Evolutionary conservation across 1,140 invertebrate genomes (phyloP), one percentile per base, ranked within the genome.

Genomic region (Kradibia gibbosae): DNA sequence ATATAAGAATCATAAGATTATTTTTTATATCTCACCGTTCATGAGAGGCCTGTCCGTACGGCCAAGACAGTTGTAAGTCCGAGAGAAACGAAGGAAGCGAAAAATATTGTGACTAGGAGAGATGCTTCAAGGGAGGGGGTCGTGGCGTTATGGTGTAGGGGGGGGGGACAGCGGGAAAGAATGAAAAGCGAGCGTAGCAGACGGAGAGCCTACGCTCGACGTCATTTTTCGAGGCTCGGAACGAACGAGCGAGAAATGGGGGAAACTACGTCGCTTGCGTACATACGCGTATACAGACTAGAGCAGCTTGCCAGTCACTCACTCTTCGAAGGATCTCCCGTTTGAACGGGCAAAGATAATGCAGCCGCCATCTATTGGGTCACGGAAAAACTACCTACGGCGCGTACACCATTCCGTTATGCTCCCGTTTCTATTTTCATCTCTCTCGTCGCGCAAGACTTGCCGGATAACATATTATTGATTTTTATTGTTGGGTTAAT

Each of bases 321-420:
- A 20, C n/a, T 28, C 8, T 45, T 22, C 28, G 71, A 73, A 48
- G 42, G 45, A 73, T 48, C 70, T 72, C 70, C 77, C 48, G 73
- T 71, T 75, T 48, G n/a, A 86, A 85, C 81, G 84, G 85, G 84
- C 85, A 89, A 87, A 88, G 88, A 90, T 91, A 91, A 90, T 89
- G 84, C 86, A 89, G 88, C 88, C 88, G 91, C 90, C 90, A 91
- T 91, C 90, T 91, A 86, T 91, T 87, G 90, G 88, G 75, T 62
- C 62, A 83, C 85, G 86, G 78, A 84, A 87, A 88, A 88, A 91
- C 86, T 86, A 88, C 75, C 81, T 83, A 25, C 53, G 72, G 79
- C 73, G 82, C 71, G 84, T 73, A 72, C 53, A 0, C 62, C 50
- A 78, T 82, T 82, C 80, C 80, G 80, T 82, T 78, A 82, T 67